phyloP scores from a whole-genome alignment of 2,797 vertebrate species.

The Enteromius argenteus region DNA sequence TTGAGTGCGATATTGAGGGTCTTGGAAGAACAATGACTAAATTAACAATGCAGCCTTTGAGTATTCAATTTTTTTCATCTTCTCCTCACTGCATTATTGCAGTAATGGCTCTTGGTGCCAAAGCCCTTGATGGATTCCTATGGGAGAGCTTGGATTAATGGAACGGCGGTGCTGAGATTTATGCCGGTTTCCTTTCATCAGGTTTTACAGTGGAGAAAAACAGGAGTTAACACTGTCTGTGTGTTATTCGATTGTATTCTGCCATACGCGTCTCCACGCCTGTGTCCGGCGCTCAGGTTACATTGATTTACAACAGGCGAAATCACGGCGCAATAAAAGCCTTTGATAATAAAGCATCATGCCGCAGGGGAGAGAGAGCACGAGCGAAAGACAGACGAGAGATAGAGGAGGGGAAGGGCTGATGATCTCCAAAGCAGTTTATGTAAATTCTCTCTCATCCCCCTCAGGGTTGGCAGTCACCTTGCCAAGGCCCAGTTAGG shows the following conservation, averaged over 20 bases:
- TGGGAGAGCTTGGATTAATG: constrained; percentile 64
- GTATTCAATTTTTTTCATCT: constrained; percentile 40
- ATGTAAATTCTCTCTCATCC: constrained; percentile 66
- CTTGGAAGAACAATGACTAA: constrained; percentile 50
- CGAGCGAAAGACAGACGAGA: constrained; percentile 19
- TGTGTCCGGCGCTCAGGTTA: constrained; percentile 45
- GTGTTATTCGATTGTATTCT: constrained; percentile 60
- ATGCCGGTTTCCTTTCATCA: constrained; percentile 45
- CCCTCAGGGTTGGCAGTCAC: constrained; percentile 70
- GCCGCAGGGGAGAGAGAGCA: constrained; percentile 30
- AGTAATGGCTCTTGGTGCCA: constrained; percentile 60
- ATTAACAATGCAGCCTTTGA: constrained; percentile 51
- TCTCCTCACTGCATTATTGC: constrained; percentile 54
- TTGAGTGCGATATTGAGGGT: constrained; percentile 48
- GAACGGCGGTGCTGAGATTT: constrained; percentile 58
- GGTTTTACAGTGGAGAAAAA: constrained; percentile 61
- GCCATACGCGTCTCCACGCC: constrained; percentile 49
- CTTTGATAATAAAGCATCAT: constrained; percentile 60
- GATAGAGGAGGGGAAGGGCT: constrained; percentile 32
- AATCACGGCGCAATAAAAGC: constrained; percentile 67
- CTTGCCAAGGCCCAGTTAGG: constrained; percentile 70
- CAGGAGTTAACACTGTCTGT: constrained; percentile 56
- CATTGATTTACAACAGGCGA: constrained; percentile 63
- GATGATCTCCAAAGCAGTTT: constrained; percentile 66
- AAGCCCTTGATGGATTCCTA: constrained; percentile 59